Evolutionary conservation across 1,140 invertebrate genomes (phyloP), one percentile per base, ranked within the genome.

Genomic region (Polypedilum vanderplanki): DNA sequence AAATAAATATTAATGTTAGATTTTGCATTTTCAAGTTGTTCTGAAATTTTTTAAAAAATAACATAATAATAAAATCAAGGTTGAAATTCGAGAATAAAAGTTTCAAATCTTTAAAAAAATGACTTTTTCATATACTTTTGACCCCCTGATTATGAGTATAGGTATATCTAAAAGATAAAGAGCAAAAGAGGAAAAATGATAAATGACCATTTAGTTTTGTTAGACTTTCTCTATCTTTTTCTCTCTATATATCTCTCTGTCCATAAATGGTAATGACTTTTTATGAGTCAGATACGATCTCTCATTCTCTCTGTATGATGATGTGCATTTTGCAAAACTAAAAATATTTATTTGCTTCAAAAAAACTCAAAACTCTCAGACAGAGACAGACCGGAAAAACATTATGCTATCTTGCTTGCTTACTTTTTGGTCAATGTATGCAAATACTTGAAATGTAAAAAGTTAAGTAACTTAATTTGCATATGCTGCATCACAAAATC

Each of bases 151-250:
- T 18, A 18, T 20, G 17, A 4, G 20, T 70, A 70, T 10, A 70
- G 3, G 7, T 20, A 70, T 70, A 20, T n/a, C n/a, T n/a, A n/a
- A 20, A 10, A 70, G 65, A 70, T 70, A 7, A 1, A 7, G 17
- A 18, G 20, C 15, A 20, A 57, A 57, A 12, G n/a, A 57, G 12
- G 3, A 57, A 57, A 57, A 70, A 70, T 70, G 65, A 70, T 22
- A 70, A 70, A 70, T 70, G 65, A 70, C 65, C 18, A 70, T 70
- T 70, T 70, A 70, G 17, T 33, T 33, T 33, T 5, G 24, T 33
- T 33, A 33, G 24, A 33, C 24, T 33, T 33, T 33, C 24, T 33
- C 1, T 33, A 5, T 20, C 65, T 18, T 15, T 57, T 0, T n/a
- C 12, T 15, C n/a, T 57, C 12, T 57, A 8, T 57, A n/a, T n/a